Conservation (phyloP, 1,140 invertebrate genomes). For the Lepidurus couesii region DNA sequence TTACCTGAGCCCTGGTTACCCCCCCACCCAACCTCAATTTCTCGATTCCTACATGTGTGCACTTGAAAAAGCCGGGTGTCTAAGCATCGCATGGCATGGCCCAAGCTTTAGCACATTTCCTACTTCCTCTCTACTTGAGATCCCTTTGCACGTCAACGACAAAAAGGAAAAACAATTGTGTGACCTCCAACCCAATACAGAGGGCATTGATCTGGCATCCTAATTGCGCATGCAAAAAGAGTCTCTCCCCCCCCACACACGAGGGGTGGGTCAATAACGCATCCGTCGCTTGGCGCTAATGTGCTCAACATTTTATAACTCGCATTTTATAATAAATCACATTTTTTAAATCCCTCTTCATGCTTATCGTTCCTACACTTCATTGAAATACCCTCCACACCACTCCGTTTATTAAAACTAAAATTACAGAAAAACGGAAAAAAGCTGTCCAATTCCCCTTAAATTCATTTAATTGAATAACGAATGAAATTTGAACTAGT, state of each 20-base stretch:
- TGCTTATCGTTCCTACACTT: background rate
- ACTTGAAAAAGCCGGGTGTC: background rate
- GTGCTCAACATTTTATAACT: background rate
- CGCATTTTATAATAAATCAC: background rate
- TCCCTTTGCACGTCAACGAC: background rate
- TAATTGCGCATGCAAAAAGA: conserved; percentile 20
- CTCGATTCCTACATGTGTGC: background rate
- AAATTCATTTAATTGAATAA: too few species aligned
- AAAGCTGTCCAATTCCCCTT: too few species aligned
- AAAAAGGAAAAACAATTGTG: background rate
- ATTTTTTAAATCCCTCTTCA: background rate
- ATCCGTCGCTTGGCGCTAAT: background rate
- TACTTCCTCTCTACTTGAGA: conserved; percentile 11
- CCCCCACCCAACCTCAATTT: background rate
- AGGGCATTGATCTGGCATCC: conserved; percentile 4
- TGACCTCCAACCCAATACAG: background rate
- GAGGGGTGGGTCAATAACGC: background rate
- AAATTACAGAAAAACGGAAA: too few species aligned
- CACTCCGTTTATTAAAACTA: too few species aligned
- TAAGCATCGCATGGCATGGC: too few species aligned
- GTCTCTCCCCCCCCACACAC: background rate
- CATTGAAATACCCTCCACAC: too few species aligned
- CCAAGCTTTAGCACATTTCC: background rate
- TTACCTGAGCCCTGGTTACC: background rate
- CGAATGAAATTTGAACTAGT: too few species aligned